Evolutionary conservation across 2,113 vertebrate genomes (phyloP), one percentile per base, ranked within the genome.

Genomic region (Orientallactaga bullata): DNA sequence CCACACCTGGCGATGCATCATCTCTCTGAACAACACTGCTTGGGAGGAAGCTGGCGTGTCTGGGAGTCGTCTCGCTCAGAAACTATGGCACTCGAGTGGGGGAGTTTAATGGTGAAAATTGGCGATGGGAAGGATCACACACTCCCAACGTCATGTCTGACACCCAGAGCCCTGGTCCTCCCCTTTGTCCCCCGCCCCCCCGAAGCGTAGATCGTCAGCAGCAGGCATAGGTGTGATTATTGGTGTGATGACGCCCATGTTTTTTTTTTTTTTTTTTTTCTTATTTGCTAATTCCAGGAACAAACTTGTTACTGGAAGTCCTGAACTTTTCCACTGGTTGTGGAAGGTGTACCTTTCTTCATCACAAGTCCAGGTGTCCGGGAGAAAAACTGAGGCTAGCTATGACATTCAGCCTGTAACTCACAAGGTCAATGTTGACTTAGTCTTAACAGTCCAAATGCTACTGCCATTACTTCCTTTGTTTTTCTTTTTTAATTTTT

Each of bases 1-100:
- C 92, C 77, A 24, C 88, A 94, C 93, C 89, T 96, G 87, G n/a
- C 82, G 91, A 94, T 87, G 80, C n/a, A 71, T 78, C 77, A 51
- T 69, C 37, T 61, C 0, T 86, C 39, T 87, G 85, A 96, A 96
- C 85, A 32, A 32, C 5, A 72, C 58, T 90, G 71, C 92, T 88
- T 24, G 74, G 28, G 87, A 61, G 89, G 94, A 89, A 93, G 30
- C 73, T 80, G 77, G 60, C 55, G 5, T 37, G 93, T 92, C 74
- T 20, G 72, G 71, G 81, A 72, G 66, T 18, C 3, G 1, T 66
- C 61, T 63, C 28, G 10, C 82, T 66, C 55, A n/a, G 73, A 73
- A 87, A 66, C 35, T 28, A 15, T 16, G 12, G 37, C 18, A n/a
- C 63, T 83, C n/a, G 65, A 51, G 66, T 11, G 21, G 60, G 17